Evolutionary conservation across 2,797 vertebrate species (phyloP).

Genomic region (Fundulus diaphanus): DNA sequence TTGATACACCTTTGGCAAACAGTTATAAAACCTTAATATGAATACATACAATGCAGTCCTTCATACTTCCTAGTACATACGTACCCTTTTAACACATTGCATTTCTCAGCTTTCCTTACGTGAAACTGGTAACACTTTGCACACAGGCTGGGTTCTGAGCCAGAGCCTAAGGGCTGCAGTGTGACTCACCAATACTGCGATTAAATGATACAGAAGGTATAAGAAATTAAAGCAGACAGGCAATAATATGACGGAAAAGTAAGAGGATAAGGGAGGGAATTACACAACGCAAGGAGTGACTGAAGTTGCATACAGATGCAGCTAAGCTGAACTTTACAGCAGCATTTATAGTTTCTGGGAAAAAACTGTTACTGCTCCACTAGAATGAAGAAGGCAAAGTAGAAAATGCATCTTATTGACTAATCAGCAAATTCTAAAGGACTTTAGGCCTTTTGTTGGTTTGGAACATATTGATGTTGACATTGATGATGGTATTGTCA

Average conservation of each 20-base stretch:
- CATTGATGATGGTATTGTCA: too few species aligned
- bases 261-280: not conserved
- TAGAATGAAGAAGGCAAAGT: too few species aligned
- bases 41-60: too few species aligned
- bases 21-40: too few species aligned
- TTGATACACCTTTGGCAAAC: too few species aligned
- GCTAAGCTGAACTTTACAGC: not conserved
- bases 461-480: too few species aligned
- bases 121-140: not conserved
- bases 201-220: not conserved
- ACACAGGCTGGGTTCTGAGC: slow-evolving; percentile 14
- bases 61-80: too few species aligned
- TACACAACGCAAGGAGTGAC: too few species aligned
- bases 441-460: too few species aligned
- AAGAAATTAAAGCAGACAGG: slow-evolving; percentile 9
- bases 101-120: not conserved
- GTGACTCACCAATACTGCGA: slow-evolving; percentile 40
- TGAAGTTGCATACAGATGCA: not conserved
- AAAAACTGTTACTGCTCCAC: too few species aligned
- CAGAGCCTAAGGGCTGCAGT: slow-evolving; percentile 32
- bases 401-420: too few species aligned
- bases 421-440: too few species aligned
- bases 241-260: not conserved
- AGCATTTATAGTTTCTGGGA: not conserved
- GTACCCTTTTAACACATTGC: not conserved